These are phyloP conservation scores for Bovichtus diacanthus DNA, from an alignment of 2,797 vertebrate species.

Conservation along the genomic window DNA sequence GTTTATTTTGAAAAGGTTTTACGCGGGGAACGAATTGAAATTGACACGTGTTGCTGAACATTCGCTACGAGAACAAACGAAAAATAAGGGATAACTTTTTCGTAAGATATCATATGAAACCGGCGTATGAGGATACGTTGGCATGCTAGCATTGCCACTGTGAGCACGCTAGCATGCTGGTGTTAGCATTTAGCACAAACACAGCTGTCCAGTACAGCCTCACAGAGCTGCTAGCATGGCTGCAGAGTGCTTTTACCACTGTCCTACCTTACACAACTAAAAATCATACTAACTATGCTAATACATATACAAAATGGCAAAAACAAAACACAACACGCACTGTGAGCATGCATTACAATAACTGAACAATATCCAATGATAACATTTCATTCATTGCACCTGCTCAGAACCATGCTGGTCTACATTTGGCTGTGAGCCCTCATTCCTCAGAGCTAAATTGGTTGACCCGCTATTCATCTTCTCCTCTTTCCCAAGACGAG, in stretches of 20 bases:
- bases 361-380: conserved; percentile 19
- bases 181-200: too few species aligned
- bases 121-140: too few species aligned
- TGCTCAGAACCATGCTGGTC: conserved; percentile 2
- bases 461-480: conserved; percentile 51
- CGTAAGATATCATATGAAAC: not conserved
- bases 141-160: not conserved
- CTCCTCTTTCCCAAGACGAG: conserved; percentile 39
- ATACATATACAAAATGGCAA: not conserved
- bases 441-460: conserved; percentile 33
- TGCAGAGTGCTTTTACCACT: not conserved
- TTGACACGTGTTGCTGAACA: too few species aligned
- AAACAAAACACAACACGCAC: not conserved
- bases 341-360: not conserved
- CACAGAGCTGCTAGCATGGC: not conserved
- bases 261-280: not conserved
- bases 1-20: too few species aligned
- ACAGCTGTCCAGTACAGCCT: not conserved
- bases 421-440: conserved; percentile 34
- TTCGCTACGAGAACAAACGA: too few species aligned
- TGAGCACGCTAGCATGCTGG: too few species aligned
- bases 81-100: too few species aligned
- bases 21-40: too few species aligned
- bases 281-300: not conserved
- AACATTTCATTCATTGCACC: conserved; percentile 29